Evolutionary conservation across 2,888 invertebrate genomes (phyloP).

Genomic region (Dione juno): DNA sequence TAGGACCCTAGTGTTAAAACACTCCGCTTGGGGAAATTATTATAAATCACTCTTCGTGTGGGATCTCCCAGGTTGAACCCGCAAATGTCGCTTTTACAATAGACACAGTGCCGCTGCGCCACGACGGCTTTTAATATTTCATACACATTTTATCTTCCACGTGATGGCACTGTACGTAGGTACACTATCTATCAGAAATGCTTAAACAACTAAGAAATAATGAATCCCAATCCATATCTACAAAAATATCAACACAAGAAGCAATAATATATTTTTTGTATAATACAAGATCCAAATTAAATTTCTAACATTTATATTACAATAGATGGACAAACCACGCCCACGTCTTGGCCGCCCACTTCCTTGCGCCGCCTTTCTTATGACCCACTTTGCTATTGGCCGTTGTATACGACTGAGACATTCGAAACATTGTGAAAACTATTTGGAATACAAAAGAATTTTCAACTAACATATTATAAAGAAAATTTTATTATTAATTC

Average conservation of each 20-base stretch:
- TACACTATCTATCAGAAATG: no score
- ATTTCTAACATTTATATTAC: constrained; percentile 29
- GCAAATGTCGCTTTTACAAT: neutral
- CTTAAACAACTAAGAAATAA: no score
- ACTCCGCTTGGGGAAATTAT: no score
- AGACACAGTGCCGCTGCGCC: no score
- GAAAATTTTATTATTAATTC: no score
- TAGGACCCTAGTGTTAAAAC: neutral
- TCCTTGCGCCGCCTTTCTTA: constrained; percentile 42
- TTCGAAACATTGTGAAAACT: constrained; percentile 10
- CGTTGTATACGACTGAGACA: constrained; percentile 20
- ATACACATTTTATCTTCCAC: no score
- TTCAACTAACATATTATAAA: neutral
- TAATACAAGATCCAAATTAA: constrained; percentile 10
- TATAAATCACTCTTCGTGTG: no score
- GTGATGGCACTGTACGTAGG: no score
- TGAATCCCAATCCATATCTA: no score
- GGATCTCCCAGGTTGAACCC: neutral
- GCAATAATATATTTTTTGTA: neutral
- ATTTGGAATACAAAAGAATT: constrained; percentile 4
- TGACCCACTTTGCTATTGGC: constrained; percentile 44
- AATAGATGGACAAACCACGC: constrained; percentile 31
- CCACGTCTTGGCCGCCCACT: constrained; percentile 40
- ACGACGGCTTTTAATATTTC: no score
- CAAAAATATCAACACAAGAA: no score